Evolutionary conservation across 2,888 invertebrate genomes (phyloP), one percentile per base, ranked within the genome.

Genomic region (Thyatira batis): DNA sequence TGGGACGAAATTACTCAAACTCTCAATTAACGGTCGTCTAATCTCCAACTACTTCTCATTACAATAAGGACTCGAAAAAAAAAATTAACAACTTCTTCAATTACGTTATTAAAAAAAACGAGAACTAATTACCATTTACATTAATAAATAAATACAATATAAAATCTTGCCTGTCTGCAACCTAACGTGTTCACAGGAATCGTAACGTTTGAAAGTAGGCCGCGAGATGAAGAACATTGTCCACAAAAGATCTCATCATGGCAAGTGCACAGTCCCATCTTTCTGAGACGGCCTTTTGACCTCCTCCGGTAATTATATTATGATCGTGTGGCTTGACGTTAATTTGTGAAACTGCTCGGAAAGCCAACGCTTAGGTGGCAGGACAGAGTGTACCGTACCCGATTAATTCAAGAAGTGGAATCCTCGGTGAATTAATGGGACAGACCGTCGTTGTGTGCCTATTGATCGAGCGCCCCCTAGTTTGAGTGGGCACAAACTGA

Each of bases 301-400:
- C 69, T 67, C 67, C 68, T 69, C 67, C 62, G 68, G 71, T 75
- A 74, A 80, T 81, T 77, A 76, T 80, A 80, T 82, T 82, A 80
- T 77, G 75, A 81, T 79, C 75, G 71, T 75, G 76, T 75, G 71
- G 78, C 73, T 78, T 80, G 80, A 83, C 80, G 84, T 85, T 86
- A 85, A 88, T 85, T 87, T 85, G 85, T 83, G 85, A 85, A 87
- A 83, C 85, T 85, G 83, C 83, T 83, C 76, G 82, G 84, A 84
- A 84, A 84, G 80, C 84, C 76, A 78, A 80, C 78, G 83, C 80
- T 85, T 85, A 82, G 78, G 76, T 76, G 67, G 76, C 73, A 69
- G 73, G 69, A 65, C 69, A 72, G 74, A 74, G 74, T 75, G 76
- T 69, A 76, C 76, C 72, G 76, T 70, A 69, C 77, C 73, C 85